Conservation (phyloP, 2,113 vertebrate species). For the Genyomyrus donnyi region DNA sequence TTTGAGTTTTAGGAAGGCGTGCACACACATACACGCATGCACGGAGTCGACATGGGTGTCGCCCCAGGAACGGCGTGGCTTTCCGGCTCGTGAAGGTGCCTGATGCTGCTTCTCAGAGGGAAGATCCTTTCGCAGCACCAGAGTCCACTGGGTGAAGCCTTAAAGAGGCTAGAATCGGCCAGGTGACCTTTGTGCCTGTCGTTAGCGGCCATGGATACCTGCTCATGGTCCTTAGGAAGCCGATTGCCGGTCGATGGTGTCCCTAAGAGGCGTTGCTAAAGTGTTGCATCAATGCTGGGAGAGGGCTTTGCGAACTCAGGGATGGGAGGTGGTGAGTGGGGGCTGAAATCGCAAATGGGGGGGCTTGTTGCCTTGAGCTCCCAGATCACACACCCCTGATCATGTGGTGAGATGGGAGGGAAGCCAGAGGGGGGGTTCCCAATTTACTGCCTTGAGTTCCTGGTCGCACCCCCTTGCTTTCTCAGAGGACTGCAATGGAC, state of each 20-base stretch:
- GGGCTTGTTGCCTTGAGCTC: not conserved
- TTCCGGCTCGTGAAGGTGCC: not conserved
- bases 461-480: not conserved
- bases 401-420: not conserved
- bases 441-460: not conserved
- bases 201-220: not conserved
- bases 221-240: not conserved
- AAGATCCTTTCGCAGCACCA: not conserved
- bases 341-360: not conserved
- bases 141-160: not conserved
- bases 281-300: not conserved
- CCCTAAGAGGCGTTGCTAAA: not conserved
- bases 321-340: not conserved
- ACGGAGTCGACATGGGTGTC: not conserved
- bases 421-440: not conserved
- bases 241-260: not conserved
- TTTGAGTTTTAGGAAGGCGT: not conserved
- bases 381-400: not conserved
- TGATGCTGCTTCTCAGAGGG: not conserved
- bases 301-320: not conserved
- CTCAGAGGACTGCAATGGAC: not conserved
- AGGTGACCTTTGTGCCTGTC: not conserved
- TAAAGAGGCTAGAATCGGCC: not conserved
- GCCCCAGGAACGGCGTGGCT: not conserved
- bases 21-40: not conserved